Base-by-base conservation (phyloP, 2,888 invertebrate species). In the Caenorhabditis japonica region DNA sequence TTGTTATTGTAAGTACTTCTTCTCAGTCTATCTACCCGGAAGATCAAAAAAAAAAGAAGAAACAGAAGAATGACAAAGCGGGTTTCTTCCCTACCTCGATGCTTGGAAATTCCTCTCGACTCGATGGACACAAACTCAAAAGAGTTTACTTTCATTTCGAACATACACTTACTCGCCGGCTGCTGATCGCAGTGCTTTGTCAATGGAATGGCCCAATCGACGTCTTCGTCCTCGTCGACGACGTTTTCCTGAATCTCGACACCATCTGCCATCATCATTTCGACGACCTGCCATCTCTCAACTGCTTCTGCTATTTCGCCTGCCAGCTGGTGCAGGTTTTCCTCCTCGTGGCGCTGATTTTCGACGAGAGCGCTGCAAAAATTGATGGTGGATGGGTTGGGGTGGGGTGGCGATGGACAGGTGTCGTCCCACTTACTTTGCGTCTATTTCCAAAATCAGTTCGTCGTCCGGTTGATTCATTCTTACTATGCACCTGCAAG, bases 191-290 rank as follows among this genome's bases (percentile, higher is more conserved):
- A 17, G 27, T 36, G n/a, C n/a, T n/a, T 36, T 4, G 56, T 21
- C 41, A 71, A 46, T 46, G 64, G 58, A 21, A 52, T 33, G 43
- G 46, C 58, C 71, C 71, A 71, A 39, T 72, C 72, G 17, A 59
- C 41, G 38, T 59, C 62, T 17, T 52, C 71, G 27, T 51, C 53
- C 8, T 36, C 69, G 30, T 27, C 52, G 12, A 25, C 39, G n/a
- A 52, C 52, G 36, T 36, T 49, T 15, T 49, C 49, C 8, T 33
- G 62, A 41, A 64, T 55, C 62, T 38, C 46, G 46, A 43, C 55
- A 27, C 39, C 64, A 64, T 64, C 64, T 64, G 64, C 55, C 47
- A 34, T 4, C 23, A 44, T 19, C 30, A 30, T 30, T 5, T 30
- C 30, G 30, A 30, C 30, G 7, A 25, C 41, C 36, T 33, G 51